These are phyloP conservation scores for Sardinella longiceps DNA, from an alignment of 2,797 vertebrate genomes.

Conservation along the genomic window DNA sequence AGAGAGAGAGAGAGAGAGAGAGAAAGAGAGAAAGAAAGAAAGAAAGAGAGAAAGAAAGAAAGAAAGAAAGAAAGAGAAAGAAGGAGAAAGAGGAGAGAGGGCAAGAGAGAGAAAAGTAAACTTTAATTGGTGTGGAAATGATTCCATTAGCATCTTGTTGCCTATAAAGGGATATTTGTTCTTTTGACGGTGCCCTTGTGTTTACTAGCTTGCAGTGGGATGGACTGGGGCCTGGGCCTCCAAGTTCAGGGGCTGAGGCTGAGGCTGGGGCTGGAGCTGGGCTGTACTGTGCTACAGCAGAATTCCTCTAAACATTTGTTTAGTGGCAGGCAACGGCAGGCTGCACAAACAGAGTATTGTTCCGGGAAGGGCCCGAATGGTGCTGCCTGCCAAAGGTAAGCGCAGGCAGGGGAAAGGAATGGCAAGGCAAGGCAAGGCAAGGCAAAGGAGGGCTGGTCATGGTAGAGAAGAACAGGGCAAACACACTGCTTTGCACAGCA, in stretches of 20 bases:
- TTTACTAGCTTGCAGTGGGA: conserved; percentile 69
- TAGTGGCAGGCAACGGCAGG: conserved; percentile 66
- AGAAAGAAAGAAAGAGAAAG: neutral
- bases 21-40: conserved; percentile 36
- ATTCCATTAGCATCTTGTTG: conserved; percentile 65
- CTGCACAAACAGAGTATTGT: conserved; percentile 74
- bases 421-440: conserved; percentile 42
- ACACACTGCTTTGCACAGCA: conserved; percentile 32
- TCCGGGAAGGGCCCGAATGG: conserved; percentile 39
- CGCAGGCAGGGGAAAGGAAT: conserved; percentile 36
- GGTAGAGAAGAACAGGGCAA: conserved; percentile 32
- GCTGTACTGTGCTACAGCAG: conserved; percentile 43
- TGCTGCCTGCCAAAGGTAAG: conserved; percentile 62
- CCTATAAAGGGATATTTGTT: conserved; percentile 66
- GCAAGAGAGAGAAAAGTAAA: conserved; percentile 54
- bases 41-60: neutral
- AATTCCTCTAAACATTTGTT: conserved; percentile 77
- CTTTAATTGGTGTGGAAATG: conserved; percentile 66
- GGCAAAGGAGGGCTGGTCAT: conserved; percentile 42
- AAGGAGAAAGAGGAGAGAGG: conserved; percentile 26
- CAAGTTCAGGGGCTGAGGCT: conserved; percentile 1
- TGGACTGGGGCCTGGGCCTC: conserved; percentile 60
- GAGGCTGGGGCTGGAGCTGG: neutral
- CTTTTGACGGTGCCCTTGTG: conserved; percentile 61
- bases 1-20: conserved; percentile 43